Evolutionary conservation across 2,888 invertebrate genomes (phyloP), one percentile per base, ranked within the genome.

Genomic region (Volucella bombylans): DNA sequence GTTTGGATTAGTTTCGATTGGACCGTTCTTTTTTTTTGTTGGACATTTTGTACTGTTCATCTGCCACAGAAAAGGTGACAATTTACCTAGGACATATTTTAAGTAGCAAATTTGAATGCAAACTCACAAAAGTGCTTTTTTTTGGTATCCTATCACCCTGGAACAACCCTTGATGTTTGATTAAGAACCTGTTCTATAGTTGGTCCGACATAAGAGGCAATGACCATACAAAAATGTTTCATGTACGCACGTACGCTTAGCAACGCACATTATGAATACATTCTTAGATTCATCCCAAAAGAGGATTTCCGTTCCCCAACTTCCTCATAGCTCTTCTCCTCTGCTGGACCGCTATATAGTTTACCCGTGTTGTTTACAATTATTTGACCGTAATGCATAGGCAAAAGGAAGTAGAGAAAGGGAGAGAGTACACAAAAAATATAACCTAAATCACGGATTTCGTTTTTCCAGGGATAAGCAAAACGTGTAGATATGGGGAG

Each of bases 1-100:
- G 78, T 86, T 82, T 82, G 86, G 86, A 86, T 86, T 86, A 86
- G 82, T 73, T 82, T 82, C 78, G 82, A 86, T 86, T 86, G 86
- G 86, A 86, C 81, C 76, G 78, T 83, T 83, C 71, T 67, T 83
- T 72, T 71, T 67, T 77, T 82, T 64, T 23, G 18, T 43, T 43
- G 41, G 18, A 8, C 45, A 71, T 65, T 76, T 61, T 43, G 62
- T 64, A 50, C 62, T 31, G 9, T 6, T 4, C 39, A 31, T 31
- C 31, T 14, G 14, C 8, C 4, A 18, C 1, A 11, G 43, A 74
- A 81, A 81, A 85, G 85, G 85, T 85, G 85, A 85, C 85, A 85
- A 85, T 85, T 81, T 85, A 85, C 85, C 85, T 85, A 72, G 81
- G 72, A 77, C 76, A 85, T 81, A 77, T 72, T 85, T 81, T 85